Conservation (phyloP, 2,888 invertebrate species). For the Macrosoma leucophasiata region DNA sequence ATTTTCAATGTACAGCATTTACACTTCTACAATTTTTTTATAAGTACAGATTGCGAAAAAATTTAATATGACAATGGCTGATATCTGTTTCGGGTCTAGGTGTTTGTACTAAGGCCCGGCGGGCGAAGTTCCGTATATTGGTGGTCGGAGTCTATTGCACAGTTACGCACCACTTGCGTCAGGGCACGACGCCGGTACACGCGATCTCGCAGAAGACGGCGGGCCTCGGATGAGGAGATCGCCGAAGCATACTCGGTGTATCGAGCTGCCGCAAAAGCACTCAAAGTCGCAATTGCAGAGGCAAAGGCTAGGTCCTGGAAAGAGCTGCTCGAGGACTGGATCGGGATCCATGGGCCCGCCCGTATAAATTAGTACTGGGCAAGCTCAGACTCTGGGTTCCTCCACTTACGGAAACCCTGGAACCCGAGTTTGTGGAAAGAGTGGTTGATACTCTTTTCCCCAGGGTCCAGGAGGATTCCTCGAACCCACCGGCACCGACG, state of each 20-base stretch:
- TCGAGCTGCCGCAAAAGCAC: conserved; percentile 1
- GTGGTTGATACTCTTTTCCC: conserved; percentile 4
- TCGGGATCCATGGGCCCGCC: conserved; percentile 9
- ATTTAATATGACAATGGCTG: too few species aligned
- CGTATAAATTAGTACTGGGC: conserved; percentile 8
- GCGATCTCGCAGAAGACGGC: conserved; percentile 5
- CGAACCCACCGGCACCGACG: not conserved
- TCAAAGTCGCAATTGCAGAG: conserved; percentile 5
- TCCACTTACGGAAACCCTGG: conserved; percentile 8
- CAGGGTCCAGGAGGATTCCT: not conserved
- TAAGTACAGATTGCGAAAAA: too few species aligned
- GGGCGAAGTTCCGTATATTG: conserved; percentile 13
- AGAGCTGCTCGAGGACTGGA: conserved; percentile 8
- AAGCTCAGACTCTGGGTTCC: conserved; percentile 13
- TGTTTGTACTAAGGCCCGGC: too few species aligned
- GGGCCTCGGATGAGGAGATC: not conserved
- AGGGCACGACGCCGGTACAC: conserved; percentile 11
- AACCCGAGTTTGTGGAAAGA: too few species aligned
- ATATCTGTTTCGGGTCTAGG: too few species aligned
- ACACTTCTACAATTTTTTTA: too few species aligned
- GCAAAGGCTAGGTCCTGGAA: conserved; percentile 11
- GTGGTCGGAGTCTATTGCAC: conserved; percentile 14
- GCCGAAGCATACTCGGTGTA: conserved; percentile 2
- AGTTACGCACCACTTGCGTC: conserved; percentile 6
- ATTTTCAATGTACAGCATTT: too few species aligned